Evolutionary conservation across 2,797 vertebrate species (phyloP).

Genomic region (Peromyscus aztecus): DNA sequence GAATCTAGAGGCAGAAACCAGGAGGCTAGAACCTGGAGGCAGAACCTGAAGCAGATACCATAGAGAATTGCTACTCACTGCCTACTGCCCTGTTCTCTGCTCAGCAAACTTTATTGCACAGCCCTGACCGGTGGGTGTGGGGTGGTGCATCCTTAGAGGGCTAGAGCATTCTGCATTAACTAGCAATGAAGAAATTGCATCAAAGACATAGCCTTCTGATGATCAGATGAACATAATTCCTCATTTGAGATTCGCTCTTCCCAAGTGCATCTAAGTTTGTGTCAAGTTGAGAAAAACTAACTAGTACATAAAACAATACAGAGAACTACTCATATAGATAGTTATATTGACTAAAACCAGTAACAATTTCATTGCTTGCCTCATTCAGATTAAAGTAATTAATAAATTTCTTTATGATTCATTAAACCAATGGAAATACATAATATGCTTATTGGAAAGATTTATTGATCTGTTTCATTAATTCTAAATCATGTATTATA

Average conservation of each 20-base stretch:
- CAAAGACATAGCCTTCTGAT: neutral
- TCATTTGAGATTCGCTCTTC: neutral
- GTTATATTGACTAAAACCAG: neutral
- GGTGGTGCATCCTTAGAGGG: too few relatives aligned
- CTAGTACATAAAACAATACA: neutral
- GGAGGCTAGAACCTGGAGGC: neutral
- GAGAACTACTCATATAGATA: neutral
- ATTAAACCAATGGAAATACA: neutral
- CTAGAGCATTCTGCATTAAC: neutral
- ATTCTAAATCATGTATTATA: neutral
- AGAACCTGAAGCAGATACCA: neutral
- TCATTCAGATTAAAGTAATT: neutral
- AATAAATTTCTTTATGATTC: slow-evolving; percentile 1
- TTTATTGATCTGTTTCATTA: neutral
- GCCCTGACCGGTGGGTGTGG: too few relatives aligned
- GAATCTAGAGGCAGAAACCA: neutral
- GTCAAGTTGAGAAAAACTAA: neutral
- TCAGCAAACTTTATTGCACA: neutral
- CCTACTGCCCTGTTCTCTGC: neutral
- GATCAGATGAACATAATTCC: neutral
- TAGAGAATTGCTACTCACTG: neutral
- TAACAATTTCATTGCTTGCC: neutral
- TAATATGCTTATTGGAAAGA: neutral
- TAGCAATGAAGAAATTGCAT: neutral
- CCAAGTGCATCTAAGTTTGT: neutral